Evolutionary conservation across 2,797 vertebrate species (phyloP).

Genomic region (Rachycentron canadum): DNA sequence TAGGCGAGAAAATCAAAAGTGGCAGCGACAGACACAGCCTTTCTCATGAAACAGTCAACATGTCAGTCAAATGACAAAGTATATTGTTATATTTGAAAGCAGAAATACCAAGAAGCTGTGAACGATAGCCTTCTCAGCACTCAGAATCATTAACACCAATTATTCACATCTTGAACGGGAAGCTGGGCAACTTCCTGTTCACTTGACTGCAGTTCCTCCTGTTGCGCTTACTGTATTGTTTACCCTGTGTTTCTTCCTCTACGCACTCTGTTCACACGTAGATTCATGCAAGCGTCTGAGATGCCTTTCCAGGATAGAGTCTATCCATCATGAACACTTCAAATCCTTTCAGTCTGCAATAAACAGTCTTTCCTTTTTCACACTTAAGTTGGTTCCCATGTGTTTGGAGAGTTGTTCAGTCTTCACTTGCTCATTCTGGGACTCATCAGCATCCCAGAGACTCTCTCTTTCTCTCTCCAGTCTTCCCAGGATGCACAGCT

Average conservation of each 20-base stretch:
- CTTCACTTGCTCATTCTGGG: slow-evolving; percentile 84
- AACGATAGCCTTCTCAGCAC: slow-evolving; percentile 71
- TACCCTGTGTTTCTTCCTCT: slow-evolving; percentile 83
- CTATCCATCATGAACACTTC: slow-evolving; percentile 72
- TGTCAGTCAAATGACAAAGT: slow-evolving; percentile 57
- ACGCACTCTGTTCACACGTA: slow-evolving; percentile 80
- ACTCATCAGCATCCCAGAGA: slow-evolving; percentile 72
- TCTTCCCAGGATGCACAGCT: slow-evolving; percentile 79
- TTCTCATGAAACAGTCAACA: slow-evolving; percentile 32
- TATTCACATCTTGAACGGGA: slow-evolving; percentile 81
- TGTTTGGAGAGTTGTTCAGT: slow-evolving; percentile 81
- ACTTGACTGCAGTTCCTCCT: slow-evolving; percentile 84
- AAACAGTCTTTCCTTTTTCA: slow-evolving; percentile 72
- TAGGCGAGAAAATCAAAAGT: slow-evolving; percentile 32
- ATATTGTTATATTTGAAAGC: slow-evolving; percentile 60
- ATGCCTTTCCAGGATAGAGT: slow-evolving; percentile 62
- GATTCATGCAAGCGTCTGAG: slow-evolving; percentile 69
- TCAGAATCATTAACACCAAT: slow-evolving; percentile 81
- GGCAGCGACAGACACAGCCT: slow-evolving; percentile 6
- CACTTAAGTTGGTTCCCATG: slow-evolving; percentile 79
- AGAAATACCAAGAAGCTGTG: slow-evolving; percentile 65
- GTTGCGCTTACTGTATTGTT: slow-evolving; percentile 83
- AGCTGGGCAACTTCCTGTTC: slow-evolving; percentile 83
- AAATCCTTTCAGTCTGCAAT: slow-evolving; percentile 68
- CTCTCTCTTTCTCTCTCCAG: slow-evolving; percentile 63